These are phyloP conservation scores for Sphenodon punctatus DNA, from an alignment of 2,797 vertebrate genomes.

Conservation along the genomic window DNA sequence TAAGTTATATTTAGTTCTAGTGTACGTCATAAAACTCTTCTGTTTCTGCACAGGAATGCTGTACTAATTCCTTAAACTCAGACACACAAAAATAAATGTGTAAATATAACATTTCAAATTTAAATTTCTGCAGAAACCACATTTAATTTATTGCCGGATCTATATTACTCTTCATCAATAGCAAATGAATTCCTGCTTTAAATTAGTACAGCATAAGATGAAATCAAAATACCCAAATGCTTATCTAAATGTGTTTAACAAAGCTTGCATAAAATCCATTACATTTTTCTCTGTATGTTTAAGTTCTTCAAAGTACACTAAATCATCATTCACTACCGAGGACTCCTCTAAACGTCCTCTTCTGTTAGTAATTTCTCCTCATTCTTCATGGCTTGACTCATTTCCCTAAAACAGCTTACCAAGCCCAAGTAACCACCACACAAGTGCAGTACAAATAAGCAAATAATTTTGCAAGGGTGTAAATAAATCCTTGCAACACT, in stretches of 20 bases:
- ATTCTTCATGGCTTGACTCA: not conserved
- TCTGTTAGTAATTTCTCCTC: not conserved
- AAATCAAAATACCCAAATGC: not conserved
- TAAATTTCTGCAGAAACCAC: not conserved
- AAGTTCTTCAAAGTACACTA: not conserved
- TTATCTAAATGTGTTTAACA: not conserved
- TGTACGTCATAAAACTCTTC: not conserved
- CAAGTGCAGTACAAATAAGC: not conserved
- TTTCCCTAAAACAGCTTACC: not conserved
- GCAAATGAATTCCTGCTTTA: not conserved
- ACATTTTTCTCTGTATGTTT: too few species aligned
- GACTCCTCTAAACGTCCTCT: not conserved
- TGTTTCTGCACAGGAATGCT: not conserved
- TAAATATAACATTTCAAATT: not conserved
- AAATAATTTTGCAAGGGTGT: not conserved
- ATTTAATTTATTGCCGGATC: not conserved
- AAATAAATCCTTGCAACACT: not conserved
- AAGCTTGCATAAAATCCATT: not conserved
- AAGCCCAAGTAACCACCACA: not conserved
- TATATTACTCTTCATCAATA: not conserved
- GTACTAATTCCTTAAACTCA: not conserved
- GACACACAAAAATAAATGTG: not conserved
- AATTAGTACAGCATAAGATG: too few species aligned
- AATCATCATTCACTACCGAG: fast-evolving
- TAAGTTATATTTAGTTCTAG: not conserved